Evolutionary conservation across 2,113 vertebrate genomes (phyloP), one percentile per base, ranked within the genome.

Genomic region (Numida meleagris): DNA sequence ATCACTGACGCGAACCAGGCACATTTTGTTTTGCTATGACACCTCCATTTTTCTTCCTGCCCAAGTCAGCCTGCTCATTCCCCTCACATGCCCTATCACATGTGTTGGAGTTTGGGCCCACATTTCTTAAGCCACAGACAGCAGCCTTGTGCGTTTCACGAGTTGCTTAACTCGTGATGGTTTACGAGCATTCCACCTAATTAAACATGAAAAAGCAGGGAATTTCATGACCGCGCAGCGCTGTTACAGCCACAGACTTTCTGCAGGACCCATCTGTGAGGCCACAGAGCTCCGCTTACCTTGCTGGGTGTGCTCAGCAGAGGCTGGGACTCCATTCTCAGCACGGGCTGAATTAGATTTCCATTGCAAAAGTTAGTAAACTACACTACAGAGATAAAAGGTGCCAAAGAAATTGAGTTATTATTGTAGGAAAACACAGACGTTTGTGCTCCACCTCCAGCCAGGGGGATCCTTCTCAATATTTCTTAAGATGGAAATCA

Each of bases 301-400:
- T 84, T 19, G 33, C 55, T 13, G n/a, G 68, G 38, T 33, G 51
- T 62, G 63, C 86, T 80, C 80, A 95, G 87, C 89, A 97, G 90
- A 16, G 87, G 89, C 89, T 70, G 92, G 38, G 45, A 36, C 87
- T 97, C 97, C 97, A 93, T 96, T 61, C 80, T 65, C 33, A 85
- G 51, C 3, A 42, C 2, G 29, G 70, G 36, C 75, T 25, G 31
- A 76, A n/a, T 34, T 38, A 58, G 17, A 46, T 45, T 68, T 92
- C 87, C 89, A 90, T 88, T 43, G 88, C 58, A 77, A 89, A 90
- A 78, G 24, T 91, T 94, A 82, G 65, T 38, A 72, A 90, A 70
- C 83, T 89, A 88, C 40, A 9, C 83, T 57, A 78, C 57, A 51
- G 33, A 9, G 58, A 59, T 15, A 38, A 91, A 83, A 90, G 19